These are phyloP conservation scores for Capreolus pygargus DNA, from an alignment of 2,113 vertebrate species.

Conservation along the genomic window DNA sequence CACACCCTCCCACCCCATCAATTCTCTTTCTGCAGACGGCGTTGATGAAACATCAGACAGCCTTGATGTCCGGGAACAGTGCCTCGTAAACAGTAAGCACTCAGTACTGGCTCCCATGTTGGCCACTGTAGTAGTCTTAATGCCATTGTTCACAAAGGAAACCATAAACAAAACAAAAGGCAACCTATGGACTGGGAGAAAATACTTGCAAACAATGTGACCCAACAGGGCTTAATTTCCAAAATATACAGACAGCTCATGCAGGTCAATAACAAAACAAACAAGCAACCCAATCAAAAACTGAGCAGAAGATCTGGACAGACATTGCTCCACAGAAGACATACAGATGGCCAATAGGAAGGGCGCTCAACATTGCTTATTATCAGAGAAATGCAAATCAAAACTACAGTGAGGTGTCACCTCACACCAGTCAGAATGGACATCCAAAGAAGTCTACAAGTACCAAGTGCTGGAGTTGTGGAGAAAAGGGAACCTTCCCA, in stretches of 20 bases:
- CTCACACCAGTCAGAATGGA: background rate
- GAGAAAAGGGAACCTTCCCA: background rate
- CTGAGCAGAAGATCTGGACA: background rate
- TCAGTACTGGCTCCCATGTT: background rate
- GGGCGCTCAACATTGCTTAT: background rate
- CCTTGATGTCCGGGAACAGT: background rate
- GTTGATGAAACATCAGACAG: accelerated
- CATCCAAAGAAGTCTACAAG: background rate
- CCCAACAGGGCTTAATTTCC: background rate
- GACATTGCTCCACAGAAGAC: background rate
- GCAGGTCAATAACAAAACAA: background rate
- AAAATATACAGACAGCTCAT: background rate
- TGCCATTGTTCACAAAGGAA: background rate
- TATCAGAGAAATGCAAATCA: background rate
- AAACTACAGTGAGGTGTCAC: background rate
- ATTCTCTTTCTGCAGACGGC: background rate
- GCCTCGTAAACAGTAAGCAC: accelerated
- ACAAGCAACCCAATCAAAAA: background rate
- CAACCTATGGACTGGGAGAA: background rate
- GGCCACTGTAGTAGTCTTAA: accelerated
- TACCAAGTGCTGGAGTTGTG: background rate
- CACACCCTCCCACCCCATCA: background rate
- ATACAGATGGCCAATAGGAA: background rate
- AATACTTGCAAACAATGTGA: background rate
- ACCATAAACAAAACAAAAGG: background rate